Evolutionary conservation across 2,888 invertebrate species (phyloP).

Genomic region (Meiosimyza platycephala): DNA sequence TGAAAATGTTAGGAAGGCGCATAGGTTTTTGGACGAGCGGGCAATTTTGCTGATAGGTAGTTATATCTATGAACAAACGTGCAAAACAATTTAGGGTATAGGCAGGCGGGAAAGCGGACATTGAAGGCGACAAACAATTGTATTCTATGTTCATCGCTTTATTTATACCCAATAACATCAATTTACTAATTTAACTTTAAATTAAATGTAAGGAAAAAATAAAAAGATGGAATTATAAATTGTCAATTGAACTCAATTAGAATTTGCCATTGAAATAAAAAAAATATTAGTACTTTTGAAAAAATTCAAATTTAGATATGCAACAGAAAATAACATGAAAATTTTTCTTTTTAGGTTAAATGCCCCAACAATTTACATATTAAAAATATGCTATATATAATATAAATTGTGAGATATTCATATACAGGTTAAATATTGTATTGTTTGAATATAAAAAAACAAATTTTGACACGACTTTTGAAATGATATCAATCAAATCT

Average conservation of each 20-base stretch:
- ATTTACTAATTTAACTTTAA: too few species aligned
- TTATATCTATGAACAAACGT: too few species aligned
- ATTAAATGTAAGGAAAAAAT: too few species aligned
- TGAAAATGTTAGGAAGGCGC: too few species aligned
- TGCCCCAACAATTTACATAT: conserved; percentile 20
- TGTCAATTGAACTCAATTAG: too few species aligned
- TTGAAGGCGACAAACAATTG: too few species aligned
- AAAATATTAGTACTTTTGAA: background rate
- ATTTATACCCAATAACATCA: too few species aligned
- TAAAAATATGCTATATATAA: background rate
- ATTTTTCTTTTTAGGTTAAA: conserved; percentile 10
- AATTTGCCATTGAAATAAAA: background rate
- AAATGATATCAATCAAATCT: background rate
- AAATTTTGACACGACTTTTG: background rate
- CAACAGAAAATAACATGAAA: conserved; percentile 14
- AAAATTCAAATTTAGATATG: conserved; percentile 15
- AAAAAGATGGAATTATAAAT: too few species aligned
- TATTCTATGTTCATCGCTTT: too few species aligned
- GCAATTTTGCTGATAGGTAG: too few species aligned
- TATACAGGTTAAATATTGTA: conserved; percentile 12
- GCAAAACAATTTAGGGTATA: background rate
- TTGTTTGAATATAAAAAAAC: conserved; percentile 5
- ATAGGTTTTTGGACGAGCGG: too few species aligned
- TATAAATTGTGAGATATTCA: conserved; percentile 5
- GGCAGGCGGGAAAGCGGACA: too few species aligned